Conservation (phyloP, 1,140 invertebrate species). For the Lithobius niger region DNA sequence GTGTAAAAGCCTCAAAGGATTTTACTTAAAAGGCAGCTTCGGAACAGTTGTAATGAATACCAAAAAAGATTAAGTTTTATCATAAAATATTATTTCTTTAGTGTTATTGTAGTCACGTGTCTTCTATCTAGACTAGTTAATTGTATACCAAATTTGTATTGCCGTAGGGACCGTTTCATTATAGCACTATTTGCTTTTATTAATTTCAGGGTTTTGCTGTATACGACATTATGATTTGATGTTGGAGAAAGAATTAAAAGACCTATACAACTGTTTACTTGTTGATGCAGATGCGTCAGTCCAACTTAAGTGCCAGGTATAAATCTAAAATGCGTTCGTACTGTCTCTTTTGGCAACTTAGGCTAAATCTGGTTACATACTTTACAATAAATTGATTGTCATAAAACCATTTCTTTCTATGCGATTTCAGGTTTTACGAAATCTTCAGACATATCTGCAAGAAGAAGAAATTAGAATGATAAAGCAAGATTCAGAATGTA, state of each 20-base stretch:
- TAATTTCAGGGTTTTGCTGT: constrained; percentile 66
- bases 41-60: background rate
- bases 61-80: background rate
- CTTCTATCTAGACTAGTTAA: background rate
- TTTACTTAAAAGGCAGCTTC: background rate
- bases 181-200: background rate
- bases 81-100: background rate
- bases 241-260: constrained; percentile 68
- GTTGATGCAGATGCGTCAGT: constrained; percentile 52
- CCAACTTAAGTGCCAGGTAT: constrained; percentile 56
- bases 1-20: background rate
- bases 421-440: constrained; percentile 69
- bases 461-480: constrained; percentile 95
- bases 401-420: too few species aligned
- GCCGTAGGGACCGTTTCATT: background rate
- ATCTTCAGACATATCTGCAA: constrained; percentile 86
- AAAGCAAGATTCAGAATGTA: constrained; percentile 87
- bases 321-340: too few species aligned
- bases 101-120: background rate
- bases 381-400: too few species aligned
- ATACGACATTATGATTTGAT: constrained; percentile 93
- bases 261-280: constrained; percentile 74
- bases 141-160: background rate
- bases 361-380: too few species aligned
- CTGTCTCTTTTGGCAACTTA: too few species aligned